Conservation (phyloP, 2,888 invertebrate genomes). For the Trichopoda pennipes region DNA sequence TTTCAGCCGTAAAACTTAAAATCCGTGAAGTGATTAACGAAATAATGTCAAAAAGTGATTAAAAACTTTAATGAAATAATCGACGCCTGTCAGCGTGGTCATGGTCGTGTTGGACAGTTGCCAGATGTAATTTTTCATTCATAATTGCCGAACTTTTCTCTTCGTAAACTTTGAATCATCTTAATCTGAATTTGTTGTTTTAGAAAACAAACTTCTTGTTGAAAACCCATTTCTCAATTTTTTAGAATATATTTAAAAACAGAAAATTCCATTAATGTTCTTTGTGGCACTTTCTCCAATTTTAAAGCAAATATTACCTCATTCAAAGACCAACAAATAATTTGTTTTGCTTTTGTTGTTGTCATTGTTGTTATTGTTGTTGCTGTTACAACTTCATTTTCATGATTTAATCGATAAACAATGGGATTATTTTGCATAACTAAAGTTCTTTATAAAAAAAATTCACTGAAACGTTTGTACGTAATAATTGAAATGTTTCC, state of each 20-base stretch:
- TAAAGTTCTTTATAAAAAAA: constrained; percentile 13
- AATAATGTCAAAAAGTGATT: too few species aligned
- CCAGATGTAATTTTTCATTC: too few species aligned
- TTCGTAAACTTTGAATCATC: too few species aligned
- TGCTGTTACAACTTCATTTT: constrained; percentile 43
- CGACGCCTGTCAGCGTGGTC: too few species aligned
- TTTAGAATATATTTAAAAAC: not conserved
- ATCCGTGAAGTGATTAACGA: too few species aligned
- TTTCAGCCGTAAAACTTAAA: too few species aligned
- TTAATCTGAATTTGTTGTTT: too few species aligned
- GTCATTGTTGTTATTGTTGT: not conserved
- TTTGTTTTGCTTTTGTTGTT: not conserved
- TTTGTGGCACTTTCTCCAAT: not conserved
- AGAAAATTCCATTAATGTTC: not conserved
- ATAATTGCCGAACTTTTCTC: too few species aligned
- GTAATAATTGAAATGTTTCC: constrained; percentile 15
- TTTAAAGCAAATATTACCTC: not conserved
- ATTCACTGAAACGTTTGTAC: not conserved
- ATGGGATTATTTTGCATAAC: constrained; percentile 38
- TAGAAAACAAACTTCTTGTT: too few species aligned
- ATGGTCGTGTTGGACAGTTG: too few species aligned
- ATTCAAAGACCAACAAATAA: constrained; percentile 11
- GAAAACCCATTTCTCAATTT: too few species aligned
- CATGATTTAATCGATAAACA: constrained; percentile 57
- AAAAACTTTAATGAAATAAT: too few species aligned